A percentile compares a stretch with the other conserved stretches of the same genome.
phyloP scores from a whole-genome alignment of 2,113 vertebrate species.

The Hemibagrus wyckioides region DNA sequence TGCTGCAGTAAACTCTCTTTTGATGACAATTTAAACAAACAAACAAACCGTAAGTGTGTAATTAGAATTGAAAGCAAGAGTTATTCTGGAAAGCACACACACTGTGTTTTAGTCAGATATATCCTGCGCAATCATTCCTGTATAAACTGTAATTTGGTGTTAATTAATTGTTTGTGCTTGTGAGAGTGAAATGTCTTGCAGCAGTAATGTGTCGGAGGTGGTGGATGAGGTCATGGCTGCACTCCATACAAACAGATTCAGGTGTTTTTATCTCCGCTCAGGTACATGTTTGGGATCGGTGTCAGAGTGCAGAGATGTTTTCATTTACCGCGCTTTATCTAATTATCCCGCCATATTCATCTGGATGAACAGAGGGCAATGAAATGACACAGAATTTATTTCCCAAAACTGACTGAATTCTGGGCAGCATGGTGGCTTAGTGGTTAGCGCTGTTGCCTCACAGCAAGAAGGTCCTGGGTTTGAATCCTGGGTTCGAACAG shows the following conservation, averaged over 20 bases:
- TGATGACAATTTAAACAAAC: slow-evolving; percentile 36
- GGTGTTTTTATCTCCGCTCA: not conserved
- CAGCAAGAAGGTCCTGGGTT: too few species aligned
- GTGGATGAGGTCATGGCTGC: not conserved
- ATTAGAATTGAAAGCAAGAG: not conserved
- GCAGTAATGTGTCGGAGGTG: not conserved
- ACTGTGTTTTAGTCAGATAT: not conserved
- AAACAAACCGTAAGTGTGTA: not conserved
- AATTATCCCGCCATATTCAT: slow-evolving; percentile 12
- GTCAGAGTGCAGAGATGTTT: not conserved
- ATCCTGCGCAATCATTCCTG: not conserved
- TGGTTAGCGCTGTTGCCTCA: too few species aligned
- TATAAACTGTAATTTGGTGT: not conserved
- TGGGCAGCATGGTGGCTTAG: too few species aligned
- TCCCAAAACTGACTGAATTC: not conserved
- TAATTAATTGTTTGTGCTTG: slow-evolving; percentile 8
- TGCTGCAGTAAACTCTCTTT: not conserved
- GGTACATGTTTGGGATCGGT: not conserved
- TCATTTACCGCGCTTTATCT: not conserved
- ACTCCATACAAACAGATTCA: not conserved
- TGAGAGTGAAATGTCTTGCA: not conserved
- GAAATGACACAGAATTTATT: not conserved
- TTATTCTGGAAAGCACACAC: not conserved
- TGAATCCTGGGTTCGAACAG: too few species aligned
- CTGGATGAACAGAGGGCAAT: not conserved